phyloP scores from a whole-genome alignment of 2,888 invertebrate species.

The Nomada flava region DNA sequence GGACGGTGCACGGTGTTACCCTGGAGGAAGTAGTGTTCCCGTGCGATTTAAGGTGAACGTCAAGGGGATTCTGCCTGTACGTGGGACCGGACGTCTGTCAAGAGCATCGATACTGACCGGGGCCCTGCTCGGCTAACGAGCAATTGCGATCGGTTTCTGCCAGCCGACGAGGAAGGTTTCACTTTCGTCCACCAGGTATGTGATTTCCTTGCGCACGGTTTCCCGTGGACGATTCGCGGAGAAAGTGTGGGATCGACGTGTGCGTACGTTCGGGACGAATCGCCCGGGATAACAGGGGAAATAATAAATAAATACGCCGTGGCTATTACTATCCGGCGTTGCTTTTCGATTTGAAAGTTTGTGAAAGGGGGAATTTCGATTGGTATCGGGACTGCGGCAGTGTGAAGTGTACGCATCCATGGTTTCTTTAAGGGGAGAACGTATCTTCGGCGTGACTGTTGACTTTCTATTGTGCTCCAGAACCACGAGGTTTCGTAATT shows the following conservation, averaged over 20 bases:
- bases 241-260: constrained; percentile 41
- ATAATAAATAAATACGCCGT: background rate
- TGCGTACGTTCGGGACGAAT: background rate
- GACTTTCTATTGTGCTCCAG: constrained; percentile 56
- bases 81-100: background rate
- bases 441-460: constrained; percentile 32
- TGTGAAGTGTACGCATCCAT: background rate
- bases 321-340: too few relatives aligned
- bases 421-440: constrained; percentile 7
- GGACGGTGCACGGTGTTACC: constrained; percentile 18
- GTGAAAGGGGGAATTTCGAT: background rate
- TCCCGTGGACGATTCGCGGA: constrained; percentile 21
- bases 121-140: background rate
- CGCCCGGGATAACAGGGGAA: background rate
- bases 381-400: background rate
- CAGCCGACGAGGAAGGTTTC: background rate
- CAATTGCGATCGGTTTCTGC: background rate
- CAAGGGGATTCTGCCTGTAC: background rate
- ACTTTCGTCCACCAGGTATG: constrained; percentile 47
- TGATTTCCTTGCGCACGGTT: constrained; percentile 2
- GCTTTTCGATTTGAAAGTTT: background rate
- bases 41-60: constrained; percentile 15
- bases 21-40: constrained; percentile 3
- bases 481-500: constrained; percentile 50
- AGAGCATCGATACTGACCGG: background rate